These are phyloP conservation scores for Leptopilina clavipes DNA, from an alignment of 1,140 invertebrate genomes.

Conservation along the genomic window DNA sequence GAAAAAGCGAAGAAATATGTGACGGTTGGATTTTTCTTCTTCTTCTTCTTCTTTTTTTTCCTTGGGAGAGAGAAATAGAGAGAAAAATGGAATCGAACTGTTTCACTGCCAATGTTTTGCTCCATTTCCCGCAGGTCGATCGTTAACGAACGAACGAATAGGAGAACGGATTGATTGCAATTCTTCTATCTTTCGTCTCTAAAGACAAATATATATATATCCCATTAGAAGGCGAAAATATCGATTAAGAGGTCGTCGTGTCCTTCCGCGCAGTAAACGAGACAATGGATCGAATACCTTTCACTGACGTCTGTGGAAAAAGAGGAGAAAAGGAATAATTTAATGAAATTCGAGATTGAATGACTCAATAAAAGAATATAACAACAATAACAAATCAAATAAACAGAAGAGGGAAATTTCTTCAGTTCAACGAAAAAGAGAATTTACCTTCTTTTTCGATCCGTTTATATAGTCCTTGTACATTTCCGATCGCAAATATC, in stretches of 20 bases:
- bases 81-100: slow-evolving; percentile 34
- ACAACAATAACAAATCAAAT: not conserved
- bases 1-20: slow-evolving; percentile 23
- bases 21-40: not conserved
- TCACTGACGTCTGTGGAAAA: slow-evolving; percentile 86
- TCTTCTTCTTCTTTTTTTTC: not conserved
- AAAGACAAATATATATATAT: slow-evolving; percentile 9
- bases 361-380: not conserved
- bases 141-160: slow-evolving; percentile 3
- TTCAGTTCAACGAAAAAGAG: not conserved
- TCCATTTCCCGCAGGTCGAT: slow-evolving; percentile 24
- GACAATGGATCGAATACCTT: slow-evolving; percentile 90
- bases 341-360: too few species aligned
- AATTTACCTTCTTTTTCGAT: slow-evolving; percentile 93
- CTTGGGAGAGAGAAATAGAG: too few species aligned
- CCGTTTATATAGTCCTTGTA: slow-evolving; percentile 98
- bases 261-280: slow-evolving; percentile 86
- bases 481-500: slow-evolving; percentile 98
- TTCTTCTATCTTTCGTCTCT: slow-evolving; percentile 13
- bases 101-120: slow-evolving; percentile 32
- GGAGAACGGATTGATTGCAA: not conserved
- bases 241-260: slow-evolving; percentile 72
- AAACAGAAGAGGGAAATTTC: not conserved
- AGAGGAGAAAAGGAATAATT: slow-evolving; percentile 34
- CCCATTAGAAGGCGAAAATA: slow-evolving; percentile 6